These are phyloP conservation scores for Urocyon cinereoargenteus DNA, from an alignment of 2,797 vertebrate genomes.

Conservation along the genomic window DNA sequence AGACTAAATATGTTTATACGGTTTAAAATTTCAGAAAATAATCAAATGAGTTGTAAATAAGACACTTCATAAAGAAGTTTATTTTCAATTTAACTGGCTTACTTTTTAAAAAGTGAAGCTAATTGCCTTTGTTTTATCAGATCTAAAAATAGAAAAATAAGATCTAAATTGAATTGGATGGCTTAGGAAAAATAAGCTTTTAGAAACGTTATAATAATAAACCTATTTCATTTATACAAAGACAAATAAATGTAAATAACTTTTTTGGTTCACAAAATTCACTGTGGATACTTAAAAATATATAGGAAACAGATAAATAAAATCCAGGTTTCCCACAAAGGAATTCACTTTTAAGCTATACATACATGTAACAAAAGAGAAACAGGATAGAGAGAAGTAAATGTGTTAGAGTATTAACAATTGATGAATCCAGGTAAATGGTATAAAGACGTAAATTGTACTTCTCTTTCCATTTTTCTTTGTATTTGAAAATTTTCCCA, in stretches of 20 bases:
- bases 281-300: background rate
- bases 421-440: background rate
- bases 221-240: background rate
- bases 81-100: background rate
- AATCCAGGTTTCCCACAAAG: background rate
- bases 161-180: background rate
- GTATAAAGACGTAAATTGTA: background rate
- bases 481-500: background rate
- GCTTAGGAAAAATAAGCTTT: background rate
- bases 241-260: background rate
- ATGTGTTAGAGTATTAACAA: background rate
- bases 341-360: background rate
- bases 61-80: background rate
- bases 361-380: background rate
- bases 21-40: background rate
- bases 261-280: background rate
- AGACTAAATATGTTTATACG: background rate
- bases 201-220: background rate
- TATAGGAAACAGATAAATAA: background rate
- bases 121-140: background rate
- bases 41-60: background rate
- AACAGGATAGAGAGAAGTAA: background rate
- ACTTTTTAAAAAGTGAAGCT: conserved; percentile 14
- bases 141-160: conserved; percentile 31
- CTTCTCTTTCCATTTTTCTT: background rate